These are phyloP conservation scores for Athripsodes cinereus DNA, from an alignment of 2,888 invertebrate species.

Conservation along the genomic window DNA sequence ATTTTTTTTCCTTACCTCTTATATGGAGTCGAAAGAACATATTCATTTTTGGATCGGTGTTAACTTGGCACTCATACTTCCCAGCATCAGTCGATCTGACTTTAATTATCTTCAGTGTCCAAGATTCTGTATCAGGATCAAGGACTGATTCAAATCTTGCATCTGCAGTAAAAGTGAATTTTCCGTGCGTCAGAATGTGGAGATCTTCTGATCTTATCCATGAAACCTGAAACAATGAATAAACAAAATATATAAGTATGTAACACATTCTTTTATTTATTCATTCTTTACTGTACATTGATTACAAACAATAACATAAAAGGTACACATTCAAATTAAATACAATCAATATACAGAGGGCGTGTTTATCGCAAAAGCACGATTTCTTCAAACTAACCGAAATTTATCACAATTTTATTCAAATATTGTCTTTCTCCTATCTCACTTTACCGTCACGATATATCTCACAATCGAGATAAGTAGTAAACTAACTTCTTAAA, in stretches of 20 bases:
- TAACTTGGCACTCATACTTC: slow-evolving; percentile 68
- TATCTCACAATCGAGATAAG: too few species aligned
- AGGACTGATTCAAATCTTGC: slow-evolving; percentile 55
- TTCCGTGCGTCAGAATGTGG: slow-evolving; percentile 62
- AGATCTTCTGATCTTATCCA: slow-evolving; percentile 68
- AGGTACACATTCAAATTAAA: too few species aligned
- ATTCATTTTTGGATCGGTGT: slow-evolving; percentile 70
- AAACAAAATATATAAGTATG: not conserved
- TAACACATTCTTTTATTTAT: too few species aligned
- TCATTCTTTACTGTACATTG: too few species aligned
- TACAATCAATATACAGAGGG: too few species aligned
- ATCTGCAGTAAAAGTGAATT: slow-evolving; percentile 62
- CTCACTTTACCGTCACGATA: too few species aligned
- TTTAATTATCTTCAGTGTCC: slow-evolving; percentile 56
- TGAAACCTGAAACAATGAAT: slow-evolving; percentile 53
- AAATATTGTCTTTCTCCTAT: too few species aligned
- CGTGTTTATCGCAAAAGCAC: too few species aligned
- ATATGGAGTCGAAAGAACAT: slow-evolving; percentile 59
- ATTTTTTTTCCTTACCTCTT: slow-evolving; percentile 43
- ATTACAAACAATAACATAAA: too few species aligned
- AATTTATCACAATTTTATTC: too few species aligned
- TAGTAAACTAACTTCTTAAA: too few species aligned
- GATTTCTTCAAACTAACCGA: too few species aligned
- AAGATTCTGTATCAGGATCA: slow-evolving; percentile 46
- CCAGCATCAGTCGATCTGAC: slow-evolving; percentile 57